Conservation (phyloP, 2,888 invertebrate genomes). For the Acleris literana region DNA sequence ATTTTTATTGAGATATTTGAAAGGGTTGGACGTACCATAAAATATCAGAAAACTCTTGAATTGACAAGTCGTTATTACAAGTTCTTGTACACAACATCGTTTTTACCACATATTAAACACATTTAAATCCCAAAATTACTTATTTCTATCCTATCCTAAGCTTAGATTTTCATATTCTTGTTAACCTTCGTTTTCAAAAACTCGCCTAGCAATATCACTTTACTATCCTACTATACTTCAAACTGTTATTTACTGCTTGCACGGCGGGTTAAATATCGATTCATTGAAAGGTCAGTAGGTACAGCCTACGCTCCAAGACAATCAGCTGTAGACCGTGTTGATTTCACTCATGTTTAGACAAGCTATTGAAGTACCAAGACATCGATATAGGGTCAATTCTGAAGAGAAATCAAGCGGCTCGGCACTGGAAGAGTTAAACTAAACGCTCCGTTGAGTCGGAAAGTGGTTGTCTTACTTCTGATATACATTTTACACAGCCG, state of each 20-base stretch:
- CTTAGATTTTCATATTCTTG: background rate
- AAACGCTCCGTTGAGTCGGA: slow-evolving; percentile 62
- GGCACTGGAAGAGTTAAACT: slow-evolving; percentile 35
- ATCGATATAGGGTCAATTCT: too few species aligned
- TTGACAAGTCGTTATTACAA: too few species aligned
- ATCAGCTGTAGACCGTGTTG: slow-evolving; percentile 16
- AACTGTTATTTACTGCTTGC: slow-evolving; percentile 2
- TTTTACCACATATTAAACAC: too few species aligned
- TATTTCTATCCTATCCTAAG: too few species aligned
- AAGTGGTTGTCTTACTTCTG: slow-evolving; percentile 48
- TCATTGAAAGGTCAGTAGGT: slow-evolving; percentile 19
- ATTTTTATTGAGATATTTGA: slow-evolving; percentile 24
- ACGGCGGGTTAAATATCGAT: slow-evolving; percentile 28
- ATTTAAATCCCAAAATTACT: too few species aligned
- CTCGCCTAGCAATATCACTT: slow-evolving; percentile 1
- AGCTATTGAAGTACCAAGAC: slow-evolving; percentile 34
- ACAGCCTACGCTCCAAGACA: slow-evolving; percentile 14
- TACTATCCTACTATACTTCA: background rate
- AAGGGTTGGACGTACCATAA: background rate
- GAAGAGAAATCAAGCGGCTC: too few species aligned
- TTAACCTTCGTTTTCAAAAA: background rate
- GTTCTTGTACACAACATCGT: too few species aligned
- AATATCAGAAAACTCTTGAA: background rate
- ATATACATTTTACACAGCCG: slow-evolving; percentile 16
- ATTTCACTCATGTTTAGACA: slow-evolving; percentile 24